Evolutionary conservation across 92 coral and sea anemone genomes (phyloP), one percentile per base, ranked within the genome.

Genomic region (Heliopora coerulea): DNA sequence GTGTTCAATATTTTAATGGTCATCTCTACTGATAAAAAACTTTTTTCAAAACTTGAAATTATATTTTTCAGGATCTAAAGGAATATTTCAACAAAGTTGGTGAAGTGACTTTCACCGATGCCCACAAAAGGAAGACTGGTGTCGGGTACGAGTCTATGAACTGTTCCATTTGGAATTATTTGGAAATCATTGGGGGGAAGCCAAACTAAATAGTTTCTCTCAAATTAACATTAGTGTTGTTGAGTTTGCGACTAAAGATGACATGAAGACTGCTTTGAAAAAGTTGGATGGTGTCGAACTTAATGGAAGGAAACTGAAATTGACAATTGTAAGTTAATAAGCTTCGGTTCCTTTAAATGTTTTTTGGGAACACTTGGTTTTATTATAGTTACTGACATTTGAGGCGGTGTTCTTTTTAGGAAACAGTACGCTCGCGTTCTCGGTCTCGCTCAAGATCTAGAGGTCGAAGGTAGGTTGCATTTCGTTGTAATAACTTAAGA

Each of bases 81-180:
- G 99, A 95, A 74, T 86, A 83, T 78, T 90, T 95, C 82, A 73
- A 80, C 60, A 91, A 95, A 49, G 99, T 88, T 23, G 96, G 97
- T 0, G 99, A 95, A 30, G 99, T 95, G 34, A 95, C 99, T 25
- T 95, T 95, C 79, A 96, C 96, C 0, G 99, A 95, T 86, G 99
- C 99, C 15, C 99, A 95, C 80, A 95, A 95, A 75, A 78, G 99
- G 60, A 86, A 88, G 62, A 89, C 85, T 54, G 96, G 96, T 59
- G 92, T 88, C 74, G 99, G 99, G 99, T 95, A 74, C 39, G 82
- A 32, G 7, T 26, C 10, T n/a, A 8, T 2, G 54, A n/a, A n/a
- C n/a, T n/a, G n/a, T n/a, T n/a, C n/a, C n/a, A n/a, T n/a, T n/a
- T n/a, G n/a, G n/a, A n/a, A n/a, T n/a, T n/a, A n/a, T n/a, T 13